These are phyloP conservation scores for Labeo catla DNA, from an alignment of 2,113 vertebrate species.

Conservation along the genomic window DNA sequence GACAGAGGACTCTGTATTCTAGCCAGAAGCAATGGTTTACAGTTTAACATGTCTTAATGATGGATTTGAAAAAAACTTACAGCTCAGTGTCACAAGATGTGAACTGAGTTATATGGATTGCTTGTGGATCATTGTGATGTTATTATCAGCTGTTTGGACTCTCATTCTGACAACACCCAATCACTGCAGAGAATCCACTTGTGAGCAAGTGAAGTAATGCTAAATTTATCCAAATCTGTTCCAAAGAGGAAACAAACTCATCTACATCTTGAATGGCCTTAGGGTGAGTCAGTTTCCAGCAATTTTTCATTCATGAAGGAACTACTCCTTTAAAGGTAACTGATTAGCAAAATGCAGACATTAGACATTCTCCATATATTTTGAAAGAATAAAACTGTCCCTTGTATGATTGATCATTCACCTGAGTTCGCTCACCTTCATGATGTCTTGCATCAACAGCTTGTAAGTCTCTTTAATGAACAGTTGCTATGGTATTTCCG, in stretches of 20 bases:
- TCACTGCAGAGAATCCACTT: not conserved
- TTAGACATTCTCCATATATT: not conserved
- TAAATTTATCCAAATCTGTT: not conserved
- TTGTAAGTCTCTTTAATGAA: slow-evolving; percentile 11
- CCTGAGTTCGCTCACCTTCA: not conserved
- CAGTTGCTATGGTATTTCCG: not conserved
- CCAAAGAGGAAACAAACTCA: not conserved
- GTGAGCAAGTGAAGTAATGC: not conserved
- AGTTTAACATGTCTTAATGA: not conserved
- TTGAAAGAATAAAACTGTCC: not conserved
- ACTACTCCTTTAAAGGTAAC: not conserved
- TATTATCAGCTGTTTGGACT: not conserved
- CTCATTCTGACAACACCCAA: not conserved
- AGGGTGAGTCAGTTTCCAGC: not conserved
- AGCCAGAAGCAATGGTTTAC: not conserved
- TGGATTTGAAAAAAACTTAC: not conserved
- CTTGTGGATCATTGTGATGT: not conserved
- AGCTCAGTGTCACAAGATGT: not conserved
- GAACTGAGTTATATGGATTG: not conserved
- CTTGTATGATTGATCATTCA: not conserved
- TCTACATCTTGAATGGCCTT: not conserved
- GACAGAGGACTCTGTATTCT: not conserved
- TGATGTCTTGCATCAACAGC: slow-evolving; percentile 9
- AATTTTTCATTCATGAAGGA: not conserved
- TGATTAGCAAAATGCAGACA: not conserved